Base-by-base conservation (phyloP, 1,140 invertebrate genomes). In the Drosophila sproati region DNA sequence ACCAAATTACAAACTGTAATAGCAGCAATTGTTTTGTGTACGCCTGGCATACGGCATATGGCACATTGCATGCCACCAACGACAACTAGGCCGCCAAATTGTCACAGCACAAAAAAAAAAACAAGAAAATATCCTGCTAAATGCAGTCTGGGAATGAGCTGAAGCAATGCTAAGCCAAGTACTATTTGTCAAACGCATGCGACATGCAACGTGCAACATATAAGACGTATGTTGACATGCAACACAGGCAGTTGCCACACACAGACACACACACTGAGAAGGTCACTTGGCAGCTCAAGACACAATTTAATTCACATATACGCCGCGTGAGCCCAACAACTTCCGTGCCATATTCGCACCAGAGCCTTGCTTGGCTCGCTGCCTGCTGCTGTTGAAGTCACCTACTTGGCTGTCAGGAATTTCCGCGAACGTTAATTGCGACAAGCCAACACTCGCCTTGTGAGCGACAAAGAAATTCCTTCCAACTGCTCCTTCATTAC, bases 1-100 rank as follows among this genome's bases (percentile, higher is more conserved):
- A 88, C 85, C 85, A 88, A 88, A 88, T 88, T 88, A 88, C 85
- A 88, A 88, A 88, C 85, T 88, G 85, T 88, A 88, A 88, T 88
- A 68, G 81, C 85, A 85, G 80, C 85, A 88, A 88, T 88, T 89
- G 85, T 88, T 88, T 88, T 69, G 73, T 73, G 61, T 47, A 67
- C 59, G 48, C 51, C 69, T 61, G 63, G 68, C 73, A 77, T 73
- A 69, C 68, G 80, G 80, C 80, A 82, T 77, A 82, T 80, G 73
- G 72, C 80, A 82, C 56, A 82, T 80, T 68, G 72, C 80, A 82
- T 51, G 80, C 66, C 59, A 80, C 62, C 51, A 77, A 88, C 80
- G 75, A 61, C 76, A 88, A 87, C 76, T 89, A 88, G 83, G 83
- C 83, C 80, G 85, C 81, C 82, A 75, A 82, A 72, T 88, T 88